phyloP scores from a whole-genome alignment of 2,113 vertebrate genomes.

The Myotis yumanensis region DNA sequence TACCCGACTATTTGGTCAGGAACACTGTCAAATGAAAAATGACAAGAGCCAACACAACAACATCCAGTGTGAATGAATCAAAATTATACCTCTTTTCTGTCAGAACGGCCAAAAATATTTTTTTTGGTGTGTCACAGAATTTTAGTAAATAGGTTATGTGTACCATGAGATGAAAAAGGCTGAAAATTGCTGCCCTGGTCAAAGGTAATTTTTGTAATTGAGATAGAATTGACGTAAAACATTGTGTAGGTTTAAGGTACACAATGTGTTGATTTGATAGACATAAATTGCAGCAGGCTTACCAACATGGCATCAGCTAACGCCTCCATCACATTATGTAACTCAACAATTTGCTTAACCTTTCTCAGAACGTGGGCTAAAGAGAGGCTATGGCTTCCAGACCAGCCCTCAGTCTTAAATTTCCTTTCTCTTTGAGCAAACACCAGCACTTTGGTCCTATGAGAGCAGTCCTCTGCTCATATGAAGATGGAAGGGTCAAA shows the following conservation, averaged over 20 bases:
- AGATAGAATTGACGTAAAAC: neutral
- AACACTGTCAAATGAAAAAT: too few species aligned
- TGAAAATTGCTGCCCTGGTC: neutral
- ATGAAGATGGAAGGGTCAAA: neutral
- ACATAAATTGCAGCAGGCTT: too few species aligned
- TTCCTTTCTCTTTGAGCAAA: neutral
- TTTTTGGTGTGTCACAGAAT: neutral
- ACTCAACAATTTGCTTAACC: neutral
- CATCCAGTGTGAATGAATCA: neutral
- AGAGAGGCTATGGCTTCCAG: neutral
- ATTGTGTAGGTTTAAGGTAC: neutral
- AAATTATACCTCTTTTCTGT: neutral
- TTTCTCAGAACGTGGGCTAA: neutral
- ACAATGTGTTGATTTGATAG: too few species aligned
- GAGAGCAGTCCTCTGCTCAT: neutral
- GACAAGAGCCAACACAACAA: neutral
- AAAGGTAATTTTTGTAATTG: neutral
- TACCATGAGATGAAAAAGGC: neutral
- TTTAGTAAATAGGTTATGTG: neutral
- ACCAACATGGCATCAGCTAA: neutral
- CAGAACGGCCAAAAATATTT: neutral
- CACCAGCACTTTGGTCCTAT: neutral
- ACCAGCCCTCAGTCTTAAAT: neutral
- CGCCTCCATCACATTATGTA: rapidly evolving
- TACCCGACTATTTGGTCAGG: neutral